These are phyloP conservation scores for Pocillopora meandrina DNA, from an alignment of 92 coral and sea anemone species.

Conservation along the genomic window DNA sequence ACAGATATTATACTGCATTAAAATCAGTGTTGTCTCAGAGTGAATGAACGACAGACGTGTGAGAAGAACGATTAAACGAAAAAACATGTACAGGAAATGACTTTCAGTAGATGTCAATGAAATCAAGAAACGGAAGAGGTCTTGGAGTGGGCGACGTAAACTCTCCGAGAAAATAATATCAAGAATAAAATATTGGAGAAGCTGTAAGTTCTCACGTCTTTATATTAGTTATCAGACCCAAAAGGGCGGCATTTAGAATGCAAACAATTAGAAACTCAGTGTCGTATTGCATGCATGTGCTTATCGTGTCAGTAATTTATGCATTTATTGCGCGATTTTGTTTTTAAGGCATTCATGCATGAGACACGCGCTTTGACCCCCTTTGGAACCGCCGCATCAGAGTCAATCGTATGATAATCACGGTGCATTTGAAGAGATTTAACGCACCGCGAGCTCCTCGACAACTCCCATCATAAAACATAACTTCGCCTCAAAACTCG, in stretches of 20 bases:
- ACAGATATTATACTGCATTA: no score
- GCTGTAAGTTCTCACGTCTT: neutral
- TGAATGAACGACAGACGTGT: no score
- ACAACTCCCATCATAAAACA: conserved; percentile 12
- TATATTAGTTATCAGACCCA: neutral
- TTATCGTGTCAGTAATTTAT: neutral
- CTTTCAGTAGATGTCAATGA: neutral
- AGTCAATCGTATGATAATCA: conserved; percentile 14
- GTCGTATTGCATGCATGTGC: neutral
- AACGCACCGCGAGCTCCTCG: conserved; percentile 3
- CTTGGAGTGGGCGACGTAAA: neutral
- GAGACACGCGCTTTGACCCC: conserved; percentile 26
- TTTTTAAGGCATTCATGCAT: conserved; percentile 37
- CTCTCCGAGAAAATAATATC: neutral
- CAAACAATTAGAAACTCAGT: conserved; percentile 4
- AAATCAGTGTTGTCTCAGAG: no score
- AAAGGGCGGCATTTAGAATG: conserved; percentile 20
- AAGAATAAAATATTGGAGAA: neutral
- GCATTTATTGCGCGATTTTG: neutral
- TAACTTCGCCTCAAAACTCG: conserved; percentile 8
- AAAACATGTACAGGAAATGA: neutral
- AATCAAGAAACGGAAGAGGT: neutral
- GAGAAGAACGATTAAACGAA: no score
- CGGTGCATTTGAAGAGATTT: neutral
- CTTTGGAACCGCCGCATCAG: neutral